Percentiles rank a stretch among this genome's conserved stretches.
phyloP scores from a whole-genome alignment of 2,113 vertebrate species.

The Sigmodon hispidus region DNA sequence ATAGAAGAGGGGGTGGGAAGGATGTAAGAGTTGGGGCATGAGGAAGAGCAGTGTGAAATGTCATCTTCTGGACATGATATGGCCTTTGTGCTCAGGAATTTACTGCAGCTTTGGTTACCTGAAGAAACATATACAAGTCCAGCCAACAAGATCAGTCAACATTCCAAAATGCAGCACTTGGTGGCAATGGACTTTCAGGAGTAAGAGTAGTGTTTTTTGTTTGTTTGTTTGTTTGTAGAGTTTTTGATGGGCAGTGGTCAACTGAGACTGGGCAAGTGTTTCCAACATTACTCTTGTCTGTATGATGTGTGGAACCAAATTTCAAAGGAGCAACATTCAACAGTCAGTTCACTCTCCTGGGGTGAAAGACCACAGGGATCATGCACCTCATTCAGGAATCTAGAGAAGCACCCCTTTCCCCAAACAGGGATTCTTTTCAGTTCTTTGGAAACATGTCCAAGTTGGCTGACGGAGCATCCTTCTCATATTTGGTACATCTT shows the following conservation, averaged over 20 bases:
- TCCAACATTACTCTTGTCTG: background rate
- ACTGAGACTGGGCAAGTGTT: background rate
- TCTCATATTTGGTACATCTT: conserved; percentile 66
- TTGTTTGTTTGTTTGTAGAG: background rate
- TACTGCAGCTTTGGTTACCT: background rate
- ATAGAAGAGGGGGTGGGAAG: background rate
- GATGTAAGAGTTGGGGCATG: too few relatives aligned
- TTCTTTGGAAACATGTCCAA: conserved; percentile 57
- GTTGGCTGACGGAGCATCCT: conserved; percentile 68
- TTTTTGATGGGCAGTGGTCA: background rate
- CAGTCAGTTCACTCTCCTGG: background rate
- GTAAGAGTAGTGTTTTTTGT: background rate
- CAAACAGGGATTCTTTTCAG: background rate
- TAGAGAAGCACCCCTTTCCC: background rate
- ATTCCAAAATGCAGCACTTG: background rate
- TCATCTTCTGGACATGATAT: background rate
- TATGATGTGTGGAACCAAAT: background rate
- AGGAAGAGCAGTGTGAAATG: too few relatives aligned
- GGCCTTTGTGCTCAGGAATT: background rate
- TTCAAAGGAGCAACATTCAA: background rate
- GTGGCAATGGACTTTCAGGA: background rate
- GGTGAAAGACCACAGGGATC: background rate
- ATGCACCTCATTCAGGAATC: background rate
- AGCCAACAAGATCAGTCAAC: background rate
- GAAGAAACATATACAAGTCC: background rate